Evolutionary conservation across 2,113 vertebrate genomes (phyloP), one percentile per base, ranked within the genome.

Genomic region (Numida meleagris): DNA sequence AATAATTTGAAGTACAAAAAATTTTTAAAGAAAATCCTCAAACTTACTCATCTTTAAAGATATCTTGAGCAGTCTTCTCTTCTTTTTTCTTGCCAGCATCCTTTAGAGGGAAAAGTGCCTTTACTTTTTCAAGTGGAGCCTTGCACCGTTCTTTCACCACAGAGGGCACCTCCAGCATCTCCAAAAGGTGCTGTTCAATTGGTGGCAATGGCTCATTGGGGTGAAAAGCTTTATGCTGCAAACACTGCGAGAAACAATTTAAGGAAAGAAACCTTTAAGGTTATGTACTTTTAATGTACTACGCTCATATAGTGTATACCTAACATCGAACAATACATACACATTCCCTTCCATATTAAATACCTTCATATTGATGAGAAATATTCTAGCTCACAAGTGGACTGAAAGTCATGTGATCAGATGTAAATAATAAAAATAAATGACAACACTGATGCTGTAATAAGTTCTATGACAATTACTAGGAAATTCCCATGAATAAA

Each of bases 1-100:
- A 89, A 8, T 48, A 68, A 86, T 31, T 11, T 53, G 25, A 92
- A 89, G 20, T 23, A 27, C 5, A 4, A 76, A 84, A 50, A 94
- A 21, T 6, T 58, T 58, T 40, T 19, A 29, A 11, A 29, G 12
- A 40, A 82, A 79, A 89, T 73, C 84, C 53, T 90, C 31, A 31
- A 89, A 96, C 97, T 96, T 94, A 99, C 99, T 97, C 98, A 93
- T 98, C 98, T 93, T 98, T 98, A 97, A 99, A 99, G 86, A 99
- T 96, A 82, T 99, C 98, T 90, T 98, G 98, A 53, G 98, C 99
- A 45, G 99, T 99, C 93, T 98, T 98, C 38, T 98, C 97, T 68
- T 98, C 98, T 97, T 99, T 99, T 95, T 97, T 99, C 97, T 98
- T 99, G 96, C 96, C 84, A 89, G 97, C 98, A 94, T 98, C 98